phyloP scores from a whole-genome alignment of 2,797 vertebrate genomes.

The Anguilla marmorata region DNA sequence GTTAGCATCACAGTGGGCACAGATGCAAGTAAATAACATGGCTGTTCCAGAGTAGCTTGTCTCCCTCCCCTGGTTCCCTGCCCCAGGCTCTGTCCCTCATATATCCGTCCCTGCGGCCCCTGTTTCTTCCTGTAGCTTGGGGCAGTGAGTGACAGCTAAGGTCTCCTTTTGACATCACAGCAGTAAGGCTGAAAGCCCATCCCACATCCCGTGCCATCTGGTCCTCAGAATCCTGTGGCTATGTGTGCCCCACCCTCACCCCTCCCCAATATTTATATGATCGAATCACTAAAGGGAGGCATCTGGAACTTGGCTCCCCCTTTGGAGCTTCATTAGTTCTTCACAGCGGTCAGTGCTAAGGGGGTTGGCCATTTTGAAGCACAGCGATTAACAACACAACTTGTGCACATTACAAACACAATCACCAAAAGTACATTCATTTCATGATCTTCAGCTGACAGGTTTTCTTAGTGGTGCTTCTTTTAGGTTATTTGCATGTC shows the following conservation, averaged over 20 bases:
- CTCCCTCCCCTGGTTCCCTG: not conserved
- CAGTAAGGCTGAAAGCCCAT: not conserved
- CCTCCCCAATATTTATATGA: not conserved
- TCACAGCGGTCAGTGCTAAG: not conserved
- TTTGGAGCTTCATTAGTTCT: not conserved
- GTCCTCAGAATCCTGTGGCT: not conserved
- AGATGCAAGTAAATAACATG: not conserved
- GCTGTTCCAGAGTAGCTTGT: not conserved
- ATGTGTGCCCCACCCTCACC: not conserved
- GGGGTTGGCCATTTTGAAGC: not conserved
- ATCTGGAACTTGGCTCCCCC: not conserved
- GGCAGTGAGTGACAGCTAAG: not conserved
- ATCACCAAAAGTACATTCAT: not conserved
- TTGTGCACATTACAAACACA: slow-evolving; percentile 16
- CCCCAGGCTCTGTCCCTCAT: not conserved
- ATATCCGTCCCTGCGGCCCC: not conserved
- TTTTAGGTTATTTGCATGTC: not conserved
- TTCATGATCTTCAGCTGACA: not conserved
- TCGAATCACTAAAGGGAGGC: slow-evolving; percentile 17
- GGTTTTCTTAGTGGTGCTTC: not conserved
- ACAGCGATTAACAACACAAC: slow-evolving; percentile 9
- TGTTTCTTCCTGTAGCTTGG: not conserved
- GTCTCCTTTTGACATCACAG: not conserved
- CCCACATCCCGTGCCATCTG: not conserved
- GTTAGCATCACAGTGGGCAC: not conserved